Conservation (phyloP, 2,113 vertebrate species). For the Guaruba guarouba region DNA sequence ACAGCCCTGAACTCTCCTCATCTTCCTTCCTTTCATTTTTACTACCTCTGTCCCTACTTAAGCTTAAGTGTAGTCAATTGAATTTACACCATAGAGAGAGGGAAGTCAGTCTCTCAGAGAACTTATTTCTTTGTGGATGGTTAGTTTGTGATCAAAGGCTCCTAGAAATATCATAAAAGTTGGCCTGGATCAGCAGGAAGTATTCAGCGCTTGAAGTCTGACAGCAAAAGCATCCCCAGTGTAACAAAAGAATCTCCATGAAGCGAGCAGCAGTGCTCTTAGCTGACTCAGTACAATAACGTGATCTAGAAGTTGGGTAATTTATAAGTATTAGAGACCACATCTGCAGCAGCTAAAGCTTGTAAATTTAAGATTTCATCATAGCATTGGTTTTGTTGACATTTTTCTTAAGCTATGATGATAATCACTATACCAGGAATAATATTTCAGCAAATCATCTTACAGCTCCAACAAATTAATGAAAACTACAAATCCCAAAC, state of each 20-base stretch:
- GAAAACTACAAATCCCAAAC: background rate
- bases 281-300: conserved; percentile 10
- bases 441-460: background rate
- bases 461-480: background rate
- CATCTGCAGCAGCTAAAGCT: background rate
- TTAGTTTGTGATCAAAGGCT: background rate
- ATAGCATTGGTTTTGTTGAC: background rate
- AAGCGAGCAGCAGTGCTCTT: background rate
- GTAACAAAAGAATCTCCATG: background rate
- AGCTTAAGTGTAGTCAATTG: background rate
- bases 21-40: background rate
- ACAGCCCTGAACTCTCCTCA: background rate
- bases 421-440: background rate
- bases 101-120: background rate
- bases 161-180: background rate
- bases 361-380: background rate
- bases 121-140: background rate
- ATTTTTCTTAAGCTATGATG: background rate
- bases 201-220: background rate
- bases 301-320: background rate
- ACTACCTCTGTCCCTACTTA: background rate
- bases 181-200: background rate
- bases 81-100: background rate
- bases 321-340: conserved; percentile 17
- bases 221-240: background rate